These are phyloP conservation scores for Aelia acuminata DNA, from an alignment of 2,888 invertebrate species.

Conservation along the genomic window DNA sequence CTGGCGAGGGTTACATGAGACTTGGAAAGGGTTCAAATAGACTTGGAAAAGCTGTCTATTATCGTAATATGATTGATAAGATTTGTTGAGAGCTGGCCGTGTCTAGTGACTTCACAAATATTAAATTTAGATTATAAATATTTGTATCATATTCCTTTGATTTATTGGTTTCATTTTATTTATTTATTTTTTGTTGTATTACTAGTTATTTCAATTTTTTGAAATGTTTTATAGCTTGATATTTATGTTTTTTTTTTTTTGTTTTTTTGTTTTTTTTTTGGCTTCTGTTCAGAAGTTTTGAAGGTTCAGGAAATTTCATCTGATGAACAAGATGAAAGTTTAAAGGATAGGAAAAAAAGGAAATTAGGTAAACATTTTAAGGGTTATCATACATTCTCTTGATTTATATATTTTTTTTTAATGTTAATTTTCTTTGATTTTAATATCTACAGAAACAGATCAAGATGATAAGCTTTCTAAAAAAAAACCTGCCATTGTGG, in stretches of 20 bases:
- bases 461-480: neutral
- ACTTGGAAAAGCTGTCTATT: too few species aligned
- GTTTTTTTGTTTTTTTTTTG: neutral
- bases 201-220: neutral
- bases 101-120: too few species aligned
- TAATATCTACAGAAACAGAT: conserved; percentile 16
- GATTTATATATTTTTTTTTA: neutral
- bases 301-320: neutral
- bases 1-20: too few species aligned
- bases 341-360: neutral
- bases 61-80: neutral
- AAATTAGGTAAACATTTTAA: neutral
- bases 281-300: neutral
- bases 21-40: too few species aligned
- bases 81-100: neutral
- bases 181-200: neutral
- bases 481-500: neutral
- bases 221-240: neutral
- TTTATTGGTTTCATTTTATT: neutral
- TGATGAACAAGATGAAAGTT: neutral
- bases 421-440: neutral
- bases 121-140: neutral
- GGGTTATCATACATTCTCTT: neutral
- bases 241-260: neutral
- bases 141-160: neutral